Conservation (phyloP, 2,888 invertebrate species). For the Protonemura montana region DNA sequence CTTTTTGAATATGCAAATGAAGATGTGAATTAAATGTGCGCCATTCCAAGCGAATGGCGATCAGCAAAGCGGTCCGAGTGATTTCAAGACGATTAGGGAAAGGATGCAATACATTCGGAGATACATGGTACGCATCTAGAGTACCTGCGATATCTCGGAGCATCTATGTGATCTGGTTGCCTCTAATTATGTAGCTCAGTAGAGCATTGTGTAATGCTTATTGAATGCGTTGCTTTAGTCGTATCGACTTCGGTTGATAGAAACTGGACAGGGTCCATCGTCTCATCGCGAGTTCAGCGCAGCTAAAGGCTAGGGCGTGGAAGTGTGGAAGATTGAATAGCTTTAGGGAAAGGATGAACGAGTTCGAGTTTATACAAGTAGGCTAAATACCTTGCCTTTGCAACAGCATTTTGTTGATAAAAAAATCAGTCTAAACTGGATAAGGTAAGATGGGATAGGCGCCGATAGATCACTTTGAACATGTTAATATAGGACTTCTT, state of each 20-base stretch:
- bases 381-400: constrained; percentile 40
- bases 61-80: not conserved
- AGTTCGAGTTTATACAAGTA: constrained; percentile 38
- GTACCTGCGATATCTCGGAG: not conserved
- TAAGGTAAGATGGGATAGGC: constrained; percentile 36
- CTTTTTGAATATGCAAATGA: not conserved
- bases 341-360: constrained; percentile 38
- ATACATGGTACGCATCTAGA: not conserved
- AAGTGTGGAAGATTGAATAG: constrained; percentile 25
- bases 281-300: not conserved
- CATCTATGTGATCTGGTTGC: constrained; percentile 7
- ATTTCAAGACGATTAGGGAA: not conserved
- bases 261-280: constrained; percentile 20
- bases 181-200: constrained; percentile 26
- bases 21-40: not conserved
- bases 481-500: constrained; percentile 1
- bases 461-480: constrained; percentile 4
- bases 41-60: not conserved
- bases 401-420: constrained; percentile 24
- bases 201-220: constrained; percentile 23
- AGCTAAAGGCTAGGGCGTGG: constrained; percentile 23
- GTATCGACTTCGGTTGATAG: not conserved
- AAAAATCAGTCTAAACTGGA: constrained; percentile 32
- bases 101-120: not conserved
- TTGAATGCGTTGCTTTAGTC: not conserved